These are phyloP conservation scores for Avahi laniger DNA, from an alignment of 2,797 vertebrate species.

Conservation along the genomic window DNA sequence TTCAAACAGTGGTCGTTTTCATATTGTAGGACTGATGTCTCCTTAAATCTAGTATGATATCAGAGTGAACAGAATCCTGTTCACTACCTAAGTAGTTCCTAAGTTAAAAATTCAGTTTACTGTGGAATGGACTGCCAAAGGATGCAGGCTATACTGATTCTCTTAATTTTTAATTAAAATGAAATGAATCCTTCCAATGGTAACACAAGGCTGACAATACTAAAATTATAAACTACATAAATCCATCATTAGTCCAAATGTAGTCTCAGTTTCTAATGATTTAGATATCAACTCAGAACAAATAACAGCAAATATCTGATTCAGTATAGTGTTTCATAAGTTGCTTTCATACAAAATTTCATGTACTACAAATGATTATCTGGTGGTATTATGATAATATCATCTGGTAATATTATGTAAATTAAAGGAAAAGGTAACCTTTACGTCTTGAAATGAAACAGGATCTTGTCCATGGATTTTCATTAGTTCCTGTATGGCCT, in stretches of 20 bases:
- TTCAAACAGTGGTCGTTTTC: constrained; percentile 33
- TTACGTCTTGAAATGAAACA: constrained; percentile 98
- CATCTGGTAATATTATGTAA: background rate
- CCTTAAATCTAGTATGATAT: background rate
- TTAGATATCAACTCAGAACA: constrained; percentile 41
- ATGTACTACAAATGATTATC: constrained; percentile 31
- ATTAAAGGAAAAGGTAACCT: constrained; percentile 86
- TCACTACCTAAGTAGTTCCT: background rate
- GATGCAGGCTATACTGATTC: background rate
- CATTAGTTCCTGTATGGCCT: constrained; percentile 99
- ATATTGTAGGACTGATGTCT: background rate
- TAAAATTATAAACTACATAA: constrained; percentile 44
- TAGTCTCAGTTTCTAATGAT: constrained; percentile 6
- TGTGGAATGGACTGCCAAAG: constrained; percentile 18
- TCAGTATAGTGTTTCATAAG: background rate
- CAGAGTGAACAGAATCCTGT: background rate
- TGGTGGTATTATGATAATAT: background rate
- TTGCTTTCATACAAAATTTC: constrained; percentile 52
- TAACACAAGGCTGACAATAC: background rate
- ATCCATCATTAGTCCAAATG: background rate
- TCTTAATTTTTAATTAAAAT: constrained; percentile 51
- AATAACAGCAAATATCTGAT: constrained; percentile 53
- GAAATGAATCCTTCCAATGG: constrained; percentile 26
- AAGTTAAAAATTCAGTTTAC: background rate
- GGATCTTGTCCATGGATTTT: constrained; percentile 97